phyloP scores from a whole-genome alignment of 2,888 invertebrate genomes.

The Pseudococcus jackbeardsleyi region DNA sequence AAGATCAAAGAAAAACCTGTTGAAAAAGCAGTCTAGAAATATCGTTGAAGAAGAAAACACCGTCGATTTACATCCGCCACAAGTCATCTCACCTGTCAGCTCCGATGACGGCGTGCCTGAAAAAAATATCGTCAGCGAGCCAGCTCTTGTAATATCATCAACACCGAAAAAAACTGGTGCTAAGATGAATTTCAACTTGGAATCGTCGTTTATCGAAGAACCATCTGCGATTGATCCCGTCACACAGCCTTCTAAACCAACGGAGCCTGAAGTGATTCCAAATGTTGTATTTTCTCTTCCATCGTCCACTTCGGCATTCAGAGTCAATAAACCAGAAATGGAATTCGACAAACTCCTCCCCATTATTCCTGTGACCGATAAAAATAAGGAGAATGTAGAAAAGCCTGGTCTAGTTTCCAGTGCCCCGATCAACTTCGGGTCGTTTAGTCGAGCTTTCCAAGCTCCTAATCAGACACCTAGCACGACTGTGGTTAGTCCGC shows the following conservation, averaged over 20 bases:
- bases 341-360: not conserved
- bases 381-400: not conserved
- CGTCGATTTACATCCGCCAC: not conserved
- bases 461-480: not conserved
- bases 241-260: not conserved
- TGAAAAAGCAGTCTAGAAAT: conserved; percentile 42
- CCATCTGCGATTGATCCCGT: not conserved
- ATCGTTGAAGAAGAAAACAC: not conserved
- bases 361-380: not conserved
- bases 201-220: conserved; percentile 12
- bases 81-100: conserved; percentile 44
- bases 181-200: not conserved
- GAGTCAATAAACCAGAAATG: not conserved
- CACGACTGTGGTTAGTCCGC: not conserved
- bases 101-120: not conserved
- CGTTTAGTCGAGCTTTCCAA: conserved; percentile 25
- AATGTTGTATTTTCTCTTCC: not conserved
- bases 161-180: conserved; percentile 32
- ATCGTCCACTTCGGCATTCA: not conserved
- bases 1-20: conserved; percentile 45
- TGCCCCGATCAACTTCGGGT: not conserved
- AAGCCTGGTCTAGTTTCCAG: not conserved
- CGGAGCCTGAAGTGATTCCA: not conserved
- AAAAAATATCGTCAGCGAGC: not conserved
- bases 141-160: not conserved